Base-by-base conservation (phyloP, 2,113 vertebrate species). In the Glareola pratincola region DNA sequence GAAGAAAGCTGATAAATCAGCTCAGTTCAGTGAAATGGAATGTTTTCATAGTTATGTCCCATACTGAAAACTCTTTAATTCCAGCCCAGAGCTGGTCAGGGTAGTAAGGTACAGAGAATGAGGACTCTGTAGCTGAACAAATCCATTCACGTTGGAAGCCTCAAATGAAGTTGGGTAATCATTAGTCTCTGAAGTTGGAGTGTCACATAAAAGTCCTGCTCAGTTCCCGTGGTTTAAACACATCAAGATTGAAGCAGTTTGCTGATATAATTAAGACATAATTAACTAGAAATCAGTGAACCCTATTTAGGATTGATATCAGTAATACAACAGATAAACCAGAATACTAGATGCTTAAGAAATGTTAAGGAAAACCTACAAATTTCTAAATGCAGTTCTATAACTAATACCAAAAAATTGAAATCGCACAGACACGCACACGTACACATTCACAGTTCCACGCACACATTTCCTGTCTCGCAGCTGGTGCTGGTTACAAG, bases 391-490 rank as follows among this genome's bases (percentile, higher is more conserved):
- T 54, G n/a, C 14, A 24, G 27, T 39, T 69, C 34, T 63, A 4
- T 41, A 64, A 68, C 60, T 50, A 45, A 41, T 36, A 64, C 21
- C 30, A 37, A 6, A n/a, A 36, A 29, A n/a, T 32, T 69, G 7
- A 20, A 60, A 41, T 53, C 24, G 22, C 24, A 7, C 21, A 34
- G 57, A 19, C 12, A 5, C 4, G 16, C 21, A 12, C 24, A 22
- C 8, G 6, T 12, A 21, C 9, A 8, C 29, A 2, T 41, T 60
- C 51, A 20, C 24, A 47, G 29, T 45, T 32, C 13, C 29, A 9
- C 0, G 0, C 37, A 32, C 5, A 6, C 30, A 5, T 47, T 64
- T 72, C 43, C 39, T 30, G n/a, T n/a, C 60, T 68, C 47, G 24
- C 27, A 50, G 60, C 48, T 41, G 32, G 29, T 6, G 29, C 8